Base-by-base conservation (phyloP, 2,797 vertebrate genomes). In the Leptoclinus maculatus region DNA sequence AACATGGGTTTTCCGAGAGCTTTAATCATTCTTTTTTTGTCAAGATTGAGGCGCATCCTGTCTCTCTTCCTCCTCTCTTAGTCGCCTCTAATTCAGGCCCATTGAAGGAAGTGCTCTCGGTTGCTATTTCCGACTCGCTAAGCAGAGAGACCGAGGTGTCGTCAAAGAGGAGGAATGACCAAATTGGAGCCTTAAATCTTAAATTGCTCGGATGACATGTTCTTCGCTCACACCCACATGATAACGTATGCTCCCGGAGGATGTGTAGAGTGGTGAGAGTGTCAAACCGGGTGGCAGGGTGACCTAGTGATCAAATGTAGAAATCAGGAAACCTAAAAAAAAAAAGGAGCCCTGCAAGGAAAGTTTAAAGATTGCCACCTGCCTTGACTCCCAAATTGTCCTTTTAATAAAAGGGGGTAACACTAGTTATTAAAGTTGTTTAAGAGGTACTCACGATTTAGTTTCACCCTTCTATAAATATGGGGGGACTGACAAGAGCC, bases 1-100 rank as follows among this genome's bases (percentile, higher is more conserved):
- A 75, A 66, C 67, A 8, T 54, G 58, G 66, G 41, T 80, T 89
- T 82, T 32, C 77, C 62, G 19, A 70, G 76, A 71, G 73, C 85
- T 91, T 89, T 85, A 89, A 89, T 89, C 81, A 87, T 82, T 85
- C 38, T 36, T 57, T 88, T 88, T 93, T 91, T 79, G 81, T 91
- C 76, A 73, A 66, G 88, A 85, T 49, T 21, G 78, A 82, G 78
- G 74, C 41, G 66, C 69, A 51, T 89, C 82, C 74, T 73, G 74
- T 64, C 56, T 78, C 70, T 47, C 51, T 63, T 78, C 68, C 75
- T 65, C 16, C 64, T 29, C n/a, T n/a, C n/a, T n/a, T n/a, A n/a
- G n/a, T 76, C 38, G 36, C 75, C 83, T 90, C 79, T 87, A 83
- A 87, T 84, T 88, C 71, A 36, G 63, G 51, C 59, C 19, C 25